phyloP scores from a whole-genome alignment of 2,113 vertebrate species.

The Calyptommatus sinebrachiatus region DNA sequence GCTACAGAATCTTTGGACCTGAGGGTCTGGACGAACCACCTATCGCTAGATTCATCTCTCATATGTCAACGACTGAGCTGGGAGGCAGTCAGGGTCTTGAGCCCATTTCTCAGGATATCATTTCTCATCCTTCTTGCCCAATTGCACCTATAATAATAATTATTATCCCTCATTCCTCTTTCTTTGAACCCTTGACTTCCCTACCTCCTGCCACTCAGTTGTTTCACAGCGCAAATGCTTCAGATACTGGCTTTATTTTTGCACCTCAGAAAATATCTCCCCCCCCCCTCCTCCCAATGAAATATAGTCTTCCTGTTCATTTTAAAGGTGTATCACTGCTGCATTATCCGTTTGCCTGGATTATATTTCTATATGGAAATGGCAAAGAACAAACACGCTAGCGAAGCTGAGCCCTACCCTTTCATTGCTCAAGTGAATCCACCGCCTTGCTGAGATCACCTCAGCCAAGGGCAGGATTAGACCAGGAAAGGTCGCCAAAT shows the following conservation, averaged over 20 bases:
- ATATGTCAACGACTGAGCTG: too few relatives aligned
- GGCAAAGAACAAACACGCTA: slow-evolving; percentile 15
- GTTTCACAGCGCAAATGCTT: too few relatives aligned
- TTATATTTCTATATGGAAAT: slow-evolving; percentile 32
- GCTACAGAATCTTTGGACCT: too few relatives aligned
- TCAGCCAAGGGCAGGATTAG: slow-evolving; percentile 22
- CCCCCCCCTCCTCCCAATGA: too few relatives aligned
- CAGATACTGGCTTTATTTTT: slow-evolving; percentile 17
- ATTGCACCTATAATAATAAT: neutral
- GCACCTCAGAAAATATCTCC: neutral
- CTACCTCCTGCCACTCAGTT: too few relatives aligned
- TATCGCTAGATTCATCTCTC: too few relatives aligned
- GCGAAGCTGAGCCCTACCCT: slow-evolving; percentile 14
- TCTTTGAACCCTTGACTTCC: too few relatives aligned
- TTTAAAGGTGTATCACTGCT: neutral
- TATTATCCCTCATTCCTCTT: too few relatives aligned
- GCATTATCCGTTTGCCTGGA: slow-evolving; percentile 12
- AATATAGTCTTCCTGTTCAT: too few relatives aligned
- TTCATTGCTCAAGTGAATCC: accelerated
- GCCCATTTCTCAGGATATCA: neutral
- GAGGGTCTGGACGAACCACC: too few relatives aligned
- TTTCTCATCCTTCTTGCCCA: slow-evolving; percentile 3
- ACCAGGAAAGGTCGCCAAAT: neutral
- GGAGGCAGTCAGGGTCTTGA: too few relatives aligned
- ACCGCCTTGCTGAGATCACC: slow-evolving; percentile 34